Evolutionary conservation across 2,113 vertebrate species (phyloP), one percentile per base, ranked within the genome.

Genomic region (Nesogale talazaci): DNA sequence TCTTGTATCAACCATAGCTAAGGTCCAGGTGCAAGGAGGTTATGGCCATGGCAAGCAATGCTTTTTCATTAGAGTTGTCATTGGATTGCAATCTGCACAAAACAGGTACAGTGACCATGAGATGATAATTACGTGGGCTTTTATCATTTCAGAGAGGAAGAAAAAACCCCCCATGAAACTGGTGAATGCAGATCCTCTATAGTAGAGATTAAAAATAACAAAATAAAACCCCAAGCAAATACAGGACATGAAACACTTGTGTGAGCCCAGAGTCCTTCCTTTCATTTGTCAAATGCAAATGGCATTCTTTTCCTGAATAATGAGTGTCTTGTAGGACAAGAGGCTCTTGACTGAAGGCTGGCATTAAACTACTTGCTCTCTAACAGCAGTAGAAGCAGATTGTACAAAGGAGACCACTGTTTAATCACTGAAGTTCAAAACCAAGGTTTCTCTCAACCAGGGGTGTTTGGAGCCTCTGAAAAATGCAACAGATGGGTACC

Each of bases 361-460:
- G 94, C 86, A 67, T 96, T 96, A 90, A 94, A 93, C 88, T 93
- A 70, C 93, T 90, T 93, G 88, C 95, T 96, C 20, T 90, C 87
- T 91, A 94, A 94, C 89, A 96, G 90, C 80, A 83, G 87, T 92
- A 67, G 75, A 95, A 95, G 80, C 96, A 95, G 93, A 97, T 95
- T 96, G 92, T 89, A 96, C 94, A 96, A 93, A 95, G 77, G 23
- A 96, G 89, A 94, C 70, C 88, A 86, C 79, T 77, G 93, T 93
- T 96, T 97, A 96, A 96, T 97, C 94, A 95, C 72, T 59, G 90
- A 97, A 96, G 95, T 97, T 97, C 96, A 97, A 97, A 97, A 97
- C 93, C 95, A 94, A 96, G 96, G 88, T 96, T 96, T 94, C 75
- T 96, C 40, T 96, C 80, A 88, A 72, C 1, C 52, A 97, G 85